phyloP scores from a whole-genome alignment of 1,140 invertebrate genomes.

The Eupristina koningsbergeri region DNA sequence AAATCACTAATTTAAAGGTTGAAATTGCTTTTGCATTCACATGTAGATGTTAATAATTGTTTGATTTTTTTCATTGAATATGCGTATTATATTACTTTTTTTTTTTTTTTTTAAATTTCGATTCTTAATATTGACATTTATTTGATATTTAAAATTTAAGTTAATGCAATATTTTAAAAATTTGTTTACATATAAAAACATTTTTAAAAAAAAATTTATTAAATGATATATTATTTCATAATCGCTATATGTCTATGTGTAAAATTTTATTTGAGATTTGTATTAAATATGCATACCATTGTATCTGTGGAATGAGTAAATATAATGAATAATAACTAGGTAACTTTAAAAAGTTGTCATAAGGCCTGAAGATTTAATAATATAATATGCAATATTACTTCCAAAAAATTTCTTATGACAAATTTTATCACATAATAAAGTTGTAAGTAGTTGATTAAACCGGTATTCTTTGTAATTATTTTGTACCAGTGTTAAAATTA shows the following conservation, averaged over 20 bases:
- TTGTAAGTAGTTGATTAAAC: not conserved
- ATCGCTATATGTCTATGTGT: not conserved
- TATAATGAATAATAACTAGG: not conserved
- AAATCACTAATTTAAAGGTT: not conserved
- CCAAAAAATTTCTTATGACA: not conserved
- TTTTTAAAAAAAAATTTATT: conserved; percentile 24
- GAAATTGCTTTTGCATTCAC: not conserved
- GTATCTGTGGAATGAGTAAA: not conserved
- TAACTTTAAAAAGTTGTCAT: conserved; percentile 10
- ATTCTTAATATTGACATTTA: conserved; percentile 40
- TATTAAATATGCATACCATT: not conserved
- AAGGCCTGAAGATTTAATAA: not conserved
- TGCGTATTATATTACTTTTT: not conserved
- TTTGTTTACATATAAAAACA: conserved; percentile 28
- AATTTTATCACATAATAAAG: not conserved
- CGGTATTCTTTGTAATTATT: not conserved
- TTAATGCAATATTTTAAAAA: not conserved
- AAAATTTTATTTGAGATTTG: not conserved
- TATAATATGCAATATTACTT: not conserved
- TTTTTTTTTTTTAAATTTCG: not conserved
- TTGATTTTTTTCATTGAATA: conserved; percentile 8
- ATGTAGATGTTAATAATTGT: not conserved
- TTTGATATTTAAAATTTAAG: conserved; percentile 10
- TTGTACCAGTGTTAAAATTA: not conserved
- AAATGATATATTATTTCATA: not conserved